Conservation (phyloP, 1,140 invertebrate species). For the Solenopsis invicta region DNA sequence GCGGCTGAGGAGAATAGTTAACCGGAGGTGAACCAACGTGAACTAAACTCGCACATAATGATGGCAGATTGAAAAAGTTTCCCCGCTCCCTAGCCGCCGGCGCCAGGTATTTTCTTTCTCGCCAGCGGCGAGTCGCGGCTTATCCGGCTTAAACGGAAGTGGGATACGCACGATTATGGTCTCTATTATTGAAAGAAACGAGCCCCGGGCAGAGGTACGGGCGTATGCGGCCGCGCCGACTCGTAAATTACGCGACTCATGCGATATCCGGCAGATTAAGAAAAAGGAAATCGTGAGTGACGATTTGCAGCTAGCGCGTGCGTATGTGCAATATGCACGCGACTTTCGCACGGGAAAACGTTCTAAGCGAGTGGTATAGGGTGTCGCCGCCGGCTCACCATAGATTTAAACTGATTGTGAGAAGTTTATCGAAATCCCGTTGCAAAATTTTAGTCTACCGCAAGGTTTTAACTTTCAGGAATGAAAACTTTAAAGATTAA, state of each 20-base stretch:
- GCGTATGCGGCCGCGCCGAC: neutral
- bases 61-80: slow-evolving; percentile 84
- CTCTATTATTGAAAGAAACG: slow-evolving; percentile 62
- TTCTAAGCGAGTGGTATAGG: neutral
- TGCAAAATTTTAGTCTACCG: too few relatives aligned
- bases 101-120: slow-evolving; percentile 58
- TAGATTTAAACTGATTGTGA: too few relatives aligned
- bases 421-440: neutral
- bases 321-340: slow-evolving; percentile 5
- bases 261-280: slow-evolving; percentile 38
- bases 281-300: slow-evolving; percentile 11
- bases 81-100: slow-evolving; percentile 7
- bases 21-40: slow-evolving; percentile 63
- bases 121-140: slow-evolving; percentile 67
- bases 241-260: slow-evolving; percentile 35
- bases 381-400: neutral
- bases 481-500: neutral
- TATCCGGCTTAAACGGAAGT: slow-evolving; percentile 73
- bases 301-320: slow-evolving; percentile 7
- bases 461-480: neutral
- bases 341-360: neutral
- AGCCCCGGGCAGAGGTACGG: neutral
- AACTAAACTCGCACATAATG: slow-evolving; percentile 80
- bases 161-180: slow-evolving; percentile 72
- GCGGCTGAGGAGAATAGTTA: slow-evolving; percentile 53